Evolutionary conservation across 1,140 invertebrate species (phyloP).

Genomic region (Charaxes varanes): DNA sequence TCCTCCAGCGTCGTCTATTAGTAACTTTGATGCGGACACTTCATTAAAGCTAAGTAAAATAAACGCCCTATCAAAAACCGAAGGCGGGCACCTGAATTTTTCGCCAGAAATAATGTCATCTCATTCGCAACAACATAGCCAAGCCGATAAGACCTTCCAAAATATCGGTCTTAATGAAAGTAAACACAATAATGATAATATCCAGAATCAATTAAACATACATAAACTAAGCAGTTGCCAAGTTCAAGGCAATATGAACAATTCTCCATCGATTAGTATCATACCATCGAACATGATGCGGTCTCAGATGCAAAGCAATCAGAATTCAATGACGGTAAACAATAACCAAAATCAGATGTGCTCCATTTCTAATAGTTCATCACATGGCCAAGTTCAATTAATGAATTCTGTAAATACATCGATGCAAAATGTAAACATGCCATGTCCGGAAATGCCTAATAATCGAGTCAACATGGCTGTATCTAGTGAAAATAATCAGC

Average conservation of each 20-base stretch:
- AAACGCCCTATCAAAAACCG: constrained; percentile 61
- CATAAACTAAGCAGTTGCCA: constrained; percentile 67
- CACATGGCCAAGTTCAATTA: constrained; percentile 54
- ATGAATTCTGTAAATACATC: constrained; percentile 54
- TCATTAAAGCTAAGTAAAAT: constrained; percentile 65
- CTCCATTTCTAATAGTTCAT: constrained; percentile 40
- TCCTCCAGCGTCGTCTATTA: constrained; percentile 52
- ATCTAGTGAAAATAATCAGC: constrained; percentile 41
- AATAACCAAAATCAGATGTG: constrained; percentile 62
- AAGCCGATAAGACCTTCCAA: constrained; percentile 62
- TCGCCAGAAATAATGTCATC: constrained; percentile 67
- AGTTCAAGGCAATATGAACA: constrained; percentile 49
- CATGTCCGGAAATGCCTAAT: constrained; percentile 57
- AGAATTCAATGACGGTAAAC: constrained; percentile 47
- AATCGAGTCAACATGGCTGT: constrained; percentile 43
- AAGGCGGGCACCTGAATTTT: constrained; percentile 63
- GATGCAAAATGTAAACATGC: constrained; percentile 55
- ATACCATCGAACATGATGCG: constrained; percentile 60
- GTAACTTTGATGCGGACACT: constrained; percentile 61
- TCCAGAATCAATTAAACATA: constrained; percentile 53
- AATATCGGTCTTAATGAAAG: constrained; percentile 52
- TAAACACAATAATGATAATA: constrained; percentile 47
- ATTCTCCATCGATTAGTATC: constrained; percentile 57
- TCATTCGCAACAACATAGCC: constrained; percentile 60
- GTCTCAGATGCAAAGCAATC: constrained; percentile 50